Percentiles rank a stretch among this genome's conserved stretches.
Evolutionary conservation across 1,140 invertebrate genomes (phyloP).

Genomic region (Tetranychus cinnabarinus): DNA sequence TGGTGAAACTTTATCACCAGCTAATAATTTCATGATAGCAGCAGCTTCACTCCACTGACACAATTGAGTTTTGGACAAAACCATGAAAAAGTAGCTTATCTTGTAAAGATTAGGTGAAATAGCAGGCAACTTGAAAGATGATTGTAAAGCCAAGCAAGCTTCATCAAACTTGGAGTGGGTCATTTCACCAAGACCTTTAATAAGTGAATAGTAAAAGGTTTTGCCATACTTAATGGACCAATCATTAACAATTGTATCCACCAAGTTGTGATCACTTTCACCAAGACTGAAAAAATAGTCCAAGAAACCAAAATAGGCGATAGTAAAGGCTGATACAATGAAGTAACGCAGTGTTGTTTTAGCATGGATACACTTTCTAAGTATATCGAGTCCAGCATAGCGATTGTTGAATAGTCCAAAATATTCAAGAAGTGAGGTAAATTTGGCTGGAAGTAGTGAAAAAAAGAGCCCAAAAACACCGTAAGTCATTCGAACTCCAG

Average conservation of each 20-base stretch:
- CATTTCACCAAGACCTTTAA: no score
- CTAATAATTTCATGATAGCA: no score
- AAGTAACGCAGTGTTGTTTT: conserved; percentile 50
- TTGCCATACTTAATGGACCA: no score
- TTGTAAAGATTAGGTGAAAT: no score
- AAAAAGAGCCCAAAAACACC: conserved; percentile 79
- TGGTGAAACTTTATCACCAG: conserved; percentile 27
- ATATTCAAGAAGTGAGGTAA: conserved; percentile 72
- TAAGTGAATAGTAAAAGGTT: no score
- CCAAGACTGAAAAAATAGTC: conserved; percentile 37
- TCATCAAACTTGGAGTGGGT: no score
- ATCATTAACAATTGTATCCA: no score
- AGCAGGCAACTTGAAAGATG: no score
- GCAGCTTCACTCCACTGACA: no score
- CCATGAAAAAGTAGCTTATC: no score
- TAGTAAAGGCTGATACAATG: conserved; percentile 51
- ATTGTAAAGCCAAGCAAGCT: no score
- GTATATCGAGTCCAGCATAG: conserved; percentile 45
- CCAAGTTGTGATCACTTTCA: background rate
- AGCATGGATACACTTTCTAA: conserved; percentile 40
- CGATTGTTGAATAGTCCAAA: conserved; percentile 82
- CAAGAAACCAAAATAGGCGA: conserved; percentile 64
- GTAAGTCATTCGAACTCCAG: conserved; percentile 64
- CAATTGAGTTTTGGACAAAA: no score
- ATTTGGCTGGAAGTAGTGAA: conserved; percentile 57